These are phyloP conservation scores for Tauraco erythrolophus DNA, from an alignment of 2,113 vertebrate species.

Conservation along the genomic window DNA sequence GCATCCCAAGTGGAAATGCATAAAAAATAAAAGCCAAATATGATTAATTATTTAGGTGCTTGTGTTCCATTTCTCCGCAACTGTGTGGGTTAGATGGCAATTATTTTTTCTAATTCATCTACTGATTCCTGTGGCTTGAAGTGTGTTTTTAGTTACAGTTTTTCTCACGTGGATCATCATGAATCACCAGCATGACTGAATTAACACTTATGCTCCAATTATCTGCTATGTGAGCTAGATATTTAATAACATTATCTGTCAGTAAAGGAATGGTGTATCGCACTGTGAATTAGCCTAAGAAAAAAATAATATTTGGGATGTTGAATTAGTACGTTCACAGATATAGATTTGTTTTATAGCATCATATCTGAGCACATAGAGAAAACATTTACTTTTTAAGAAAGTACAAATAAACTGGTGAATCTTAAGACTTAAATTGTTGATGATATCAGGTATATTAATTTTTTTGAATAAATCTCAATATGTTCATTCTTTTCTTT, in stretches of 20 bases:
- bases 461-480: background rate
- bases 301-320: background rate
- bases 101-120: background rate
- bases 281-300: background rate
- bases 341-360: background rate
- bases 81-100: background rate
- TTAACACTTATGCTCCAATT: background rate
- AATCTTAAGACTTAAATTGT: background rate
- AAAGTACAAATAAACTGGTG: background rate
- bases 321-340: background rate
- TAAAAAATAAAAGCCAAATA: background rate
- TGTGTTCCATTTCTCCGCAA: background rate
- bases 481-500: background rate
- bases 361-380: background rate
- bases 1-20: background rate
- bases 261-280: background rate
- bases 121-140: background rate
- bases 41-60: background rate
- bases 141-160: background rate
- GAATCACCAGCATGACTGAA: background rate
- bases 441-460: accelerated
- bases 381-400: background rate
- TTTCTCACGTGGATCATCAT: background rate
- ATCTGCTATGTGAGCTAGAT: background rate
- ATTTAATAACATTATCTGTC: background rate